phyloP scores from a whole-genome alignment of 2,888 invertebrate genomes.

The Drosophila austrosaltans region DNA sequence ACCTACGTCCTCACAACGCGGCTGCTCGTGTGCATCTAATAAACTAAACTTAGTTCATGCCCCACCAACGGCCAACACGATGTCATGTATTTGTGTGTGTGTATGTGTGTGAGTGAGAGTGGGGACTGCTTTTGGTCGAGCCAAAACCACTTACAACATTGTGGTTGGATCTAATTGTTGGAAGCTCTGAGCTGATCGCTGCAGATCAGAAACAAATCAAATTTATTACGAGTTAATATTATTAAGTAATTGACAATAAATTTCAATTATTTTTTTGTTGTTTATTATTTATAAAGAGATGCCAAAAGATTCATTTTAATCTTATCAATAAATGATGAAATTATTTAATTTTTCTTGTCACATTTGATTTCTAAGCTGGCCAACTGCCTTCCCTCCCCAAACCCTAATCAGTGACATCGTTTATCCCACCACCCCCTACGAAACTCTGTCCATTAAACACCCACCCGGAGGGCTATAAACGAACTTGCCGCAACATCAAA shows the following conservation, averaged over 20 bases:
- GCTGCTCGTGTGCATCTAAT: constrained; percentile 84
- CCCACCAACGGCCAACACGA: constrained; percentile 28
- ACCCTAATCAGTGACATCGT: too few relatives aligned
- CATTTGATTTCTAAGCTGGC: neutral
- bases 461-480: neutral
- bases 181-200: neutral
- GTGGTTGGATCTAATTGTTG: constrained; percentile 13
- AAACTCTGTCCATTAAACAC: neutral
- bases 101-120: constrained; percentile 5
- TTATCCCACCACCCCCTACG: neutral
- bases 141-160: constrained; percentile 18
- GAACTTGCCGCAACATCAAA: constrained; percentile 34
- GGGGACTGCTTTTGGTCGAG: constrained; percentile 23
- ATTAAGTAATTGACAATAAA: neutral
- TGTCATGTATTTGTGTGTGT: constrained; percentile 1
- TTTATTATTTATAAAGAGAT: too few relatives aligned
- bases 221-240: neutral
- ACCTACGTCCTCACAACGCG: constrained; percentile 83
- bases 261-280: neutral
- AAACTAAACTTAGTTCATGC: constrained; percentile 79
- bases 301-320: neutral
- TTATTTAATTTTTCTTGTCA: neutral
- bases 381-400: neutral
- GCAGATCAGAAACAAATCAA: neutral
- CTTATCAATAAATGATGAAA: too few relatives aligned